phyloP scores from a whole-genome alignment of 2,797 vertebrate genomes.

The Anguilla marmorata region DNA sequence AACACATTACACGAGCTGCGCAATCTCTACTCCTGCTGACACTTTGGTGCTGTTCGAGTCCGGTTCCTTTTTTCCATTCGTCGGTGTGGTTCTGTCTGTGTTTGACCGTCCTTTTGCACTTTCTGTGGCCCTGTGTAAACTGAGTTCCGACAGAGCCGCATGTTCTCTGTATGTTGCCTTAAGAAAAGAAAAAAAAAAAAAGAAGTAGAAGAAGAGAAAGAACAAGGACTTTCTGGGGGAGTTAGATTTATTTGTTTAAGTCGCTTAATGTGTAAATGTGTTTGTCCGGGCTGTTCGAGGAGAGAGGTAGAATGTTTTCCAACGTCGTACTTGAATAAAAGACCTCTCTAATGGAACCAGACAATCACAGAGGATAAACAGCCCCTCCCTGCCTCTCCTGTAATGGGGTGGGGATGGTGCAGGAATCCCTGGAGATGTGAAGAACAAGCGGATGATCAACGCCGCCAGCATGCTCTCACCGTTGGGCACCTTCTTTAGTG shows the following conservation, averaged over 20 bases:
- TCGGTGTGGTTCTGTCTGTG: neutral
- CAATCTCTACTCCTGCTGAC: neutral
- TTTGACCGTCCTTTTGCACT: slow-evolving; percentile 6
- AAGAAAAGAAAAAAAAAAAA: neutral
- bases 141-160: neutral
- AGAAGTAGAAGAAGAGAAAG: neutral
- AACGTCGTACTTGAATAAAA: neutral
- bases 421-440: slow-evolving; percentile 28
- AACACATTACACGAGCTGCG: neutral
- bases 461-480: neutral
- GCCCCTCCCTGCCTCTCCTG: neutral
- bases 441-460: neutral
- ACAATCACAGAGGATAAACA: neutral
- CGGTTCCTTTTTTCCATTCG: neutral
- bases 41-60: neutral
- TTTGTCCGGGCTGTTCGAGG: neutral
- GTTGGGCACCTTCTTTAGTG: neutral
- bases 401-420: no score
- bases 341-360: neutral
- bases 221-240: neutral
- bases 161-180: neutral
- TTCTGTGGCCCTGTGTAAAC: neutral
- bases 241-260: neutral
- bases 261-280: neutral
- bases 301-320: neutral